Base-by-base conservation (phyloP, 2,888 invertebrate species). In the Parnassius smintheus region DNA sequence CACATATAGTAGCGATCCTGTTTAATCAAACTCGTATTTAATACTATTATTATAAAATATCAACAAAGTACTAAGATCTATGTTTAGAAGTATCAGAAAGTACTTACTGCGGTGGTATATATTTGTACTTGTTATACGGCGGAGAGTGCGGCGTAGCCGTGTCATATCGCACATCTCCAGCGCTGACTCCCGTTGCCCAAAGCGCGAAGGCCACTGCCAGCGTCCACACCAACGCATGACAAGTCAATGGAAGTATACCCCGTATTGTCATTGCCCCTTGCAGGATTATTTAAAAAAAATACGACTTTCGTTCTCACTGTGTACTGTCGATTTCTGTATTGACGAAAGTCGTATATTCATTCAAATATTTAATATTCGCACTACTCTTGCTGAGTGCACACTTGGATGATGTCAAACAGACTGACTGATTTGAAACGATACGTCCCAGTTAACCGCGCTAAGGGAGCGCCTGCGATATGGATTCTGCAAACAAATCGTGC, bases 81-180 rank as follows among this genome's bases (percentile, higher is more conserved):
- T 2, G 48, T 48, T 25, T 25, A 52, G 44, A 11, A 13, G 52
- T 42, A 62, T 56, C 53, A 45, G 62, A 67, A 62, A 66, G 9
- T 67, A 87, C 90, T 90, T 64, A 91, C 91, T 82, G 79, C 60
- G 89, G 66, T 1, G 90, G 90, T 76, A 88, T 86, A 62, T 90
- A 90, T 75, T 83, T 88, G 68, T 88, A 83, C 46, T 78, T 85
- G 55, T 70, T 75, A 65, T 82, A 79, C 53, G 82, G 81, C 68
- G 87, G 86, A 56, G 88, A 72, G 69, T 88, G 76, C 49, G 91
- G 91, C 66, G 91, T 91, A 63, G 91, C 91, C 8, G 86, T 83
- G 72, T 88, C 87, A 76, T 88, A 90, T 48, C 81, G 80, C 58
- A 75, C 70, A 2, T 80, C 80, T 54, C 62, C 70, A 4, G 86